Percentiles rank a stretch among this genome's conserved stretches.
Evolutionary conservation across 2,888 invertebrate genomes (phyloP).

Genomic region (Scelioninae gen. 2): DNA sequence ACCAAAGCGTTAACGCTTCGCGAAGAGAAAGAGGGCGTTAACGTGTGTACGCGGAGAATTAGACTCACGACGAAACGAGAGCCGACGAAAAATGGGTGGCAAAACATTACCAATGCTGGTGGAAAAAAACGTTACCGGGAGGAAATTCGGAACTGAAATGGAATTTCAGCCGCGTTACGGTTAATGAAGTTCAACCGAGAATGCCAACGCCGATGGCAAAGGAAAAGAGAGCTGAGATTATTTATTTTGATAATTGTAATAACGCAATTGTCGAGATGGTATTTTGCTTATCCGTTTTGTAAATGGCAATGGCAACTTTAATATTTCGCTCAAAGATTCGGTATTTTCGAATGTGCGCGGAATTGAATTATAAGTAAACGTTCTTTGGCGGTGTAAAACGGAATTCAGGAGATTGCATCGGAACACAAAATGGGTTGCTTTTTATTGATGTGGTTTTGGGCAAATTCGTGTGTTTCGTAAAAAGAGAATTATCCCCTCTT

Average conservation of each 20-base stretch:
- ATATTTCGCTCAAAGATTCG: slow-evolving; percentile 1
- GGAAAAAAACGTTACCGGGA: too few relatives aligned
- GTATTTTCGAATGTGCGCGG: background rate
- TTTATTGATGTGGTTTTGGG: too few relatives aligned
- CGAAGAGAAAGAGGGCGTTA: slow-evolving; percentile 7
- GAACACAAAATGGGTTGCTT: too few relatives aligned
- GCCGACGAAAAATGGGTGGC: background rate
- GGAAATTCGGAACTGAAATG: slow-evolving; percentile 14
- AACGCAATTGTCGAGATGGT: background rate
- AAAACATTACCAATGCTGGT: slow-evolving; percentile 11
- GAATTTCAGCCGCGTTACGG: too few relatives aligned
- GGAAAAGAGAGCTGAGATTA: slow-evolving; percentile 3
- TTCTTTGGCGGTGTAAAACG: background rate
- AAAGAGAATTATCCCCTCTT: too few relatives aligned
- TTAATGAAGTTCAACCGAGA: slow-evolving; percentile 13
- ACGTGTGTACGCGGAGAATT: slow-evolving; percentile 15
- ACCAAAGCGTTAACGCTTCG: slow-evolving; percentile 29
- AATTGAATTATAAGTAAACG: background rate
- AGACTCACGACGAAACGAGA: slow-evolving; percentile 29
- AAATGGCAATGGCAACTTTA: background rate
- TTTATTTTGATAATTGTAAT: slow-evolving; percentile 24
- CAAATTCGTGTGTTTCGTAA: too few relatives aligned
- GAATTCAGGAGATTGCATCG: background rate
- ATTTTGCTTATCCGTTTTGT: slow-evolving; percentile 6
- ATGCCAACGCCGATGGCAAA: background rate